phyloP scores from a whole-genome alignment of 2,797 vertebrate species.

The Trachops cirrhosus region DNA sequence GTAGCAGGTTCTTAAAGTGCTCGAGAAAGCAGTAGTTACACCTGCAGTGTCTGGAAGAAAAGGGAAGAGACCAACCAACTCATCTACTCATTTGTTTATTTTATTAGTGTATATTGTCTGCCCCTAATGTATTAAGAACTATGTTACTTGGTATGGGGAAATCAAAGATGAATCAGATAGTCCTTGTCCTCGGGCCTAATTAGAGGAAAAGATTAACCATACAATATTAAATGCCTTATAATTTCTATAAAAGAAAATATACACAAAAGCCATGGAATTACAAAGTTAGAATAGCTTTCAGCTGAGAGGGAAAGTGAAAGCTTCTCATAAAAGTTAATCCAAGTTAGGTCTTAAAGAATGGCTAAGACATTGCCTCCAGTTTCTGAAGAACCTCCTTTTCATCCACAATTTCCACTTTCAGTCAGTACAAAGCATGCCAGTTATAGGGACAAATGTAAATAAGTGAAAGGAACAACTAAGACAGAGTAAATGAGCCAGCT shows the following conservation, averaged over 20 bases:
- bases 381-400: neutral
- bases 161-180: conserved; percentile 1
- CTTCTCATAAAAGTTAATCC: neutral
- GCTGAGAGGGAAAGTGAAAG: neutral
- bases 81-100: neutral
- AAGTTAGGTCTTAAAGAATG: neutral
- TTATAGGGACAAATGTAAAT: neutral
- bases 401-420: neutral
- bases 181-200: neutral
- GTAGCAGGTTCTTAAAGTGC: neutral
- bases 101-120: neutral
- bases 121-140: neutral
- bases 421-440: neutral
- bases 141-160: neutral
- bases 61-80: neutral
- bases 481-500: neutral
- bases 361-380: neutral
- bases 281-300: neutral
- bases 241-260: neutral
- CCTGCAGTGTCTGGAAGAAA: neutral
- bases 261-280: neutral
- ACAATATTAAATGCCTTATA: neutral
- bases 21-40: neutral
- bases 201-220: neutral
- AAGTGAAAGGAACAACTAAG: neutral